Evolutionary conservation across 2,113 vertebrate genomes (phyloP).

Genomic region (Phyllostomus hastatus): DNA sequence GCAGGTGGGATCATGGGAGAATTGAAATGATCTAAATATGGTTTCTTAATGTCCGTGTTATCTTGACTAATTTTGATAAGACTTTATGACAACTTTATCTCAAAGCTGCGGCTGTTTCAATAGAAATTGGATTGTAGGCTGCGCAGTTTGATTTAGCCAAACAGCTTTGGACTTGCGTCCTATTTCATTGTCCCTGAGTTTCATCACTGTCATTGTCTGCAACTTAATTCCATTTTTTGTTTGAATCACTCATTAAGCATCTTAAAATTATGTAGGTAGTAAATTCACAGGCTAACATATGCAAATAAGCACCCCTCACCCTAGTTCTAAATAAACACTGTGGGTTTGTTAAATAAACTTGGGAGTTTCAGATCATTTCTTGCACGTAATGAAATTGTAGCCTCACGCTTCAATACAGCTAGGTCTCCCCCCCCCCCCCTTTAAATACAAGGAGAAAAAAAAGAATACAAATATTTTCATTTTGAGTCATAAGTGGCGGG

Average conservation of each 20-base stretch:
- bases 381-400: constrained; percentile 38
- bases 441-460: constrained; percentile 47
- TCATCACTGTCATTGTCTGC: constrained; percentile 63
- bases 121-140: constrained; percentile 54
- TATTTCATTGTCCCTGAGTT: constrained; percentile 55
- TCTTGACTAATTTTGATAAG: constrained; percentile 45
- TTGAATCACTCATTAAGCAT: constrained; percentile 61
- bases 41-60: constrained; percentile 34
- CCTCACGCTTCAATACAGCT: neutral
- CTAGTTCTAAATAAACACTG: constrained; percentile 37
- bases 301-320: constrained; percentile 42
- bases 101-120: constrained; percentile 34
- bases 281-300: constrained; percentile 46
- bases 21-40: constrained; percentile 40
- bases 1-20: neutral
- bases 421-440: neutral
- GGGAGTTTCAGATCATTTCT: constrained; percentile 52
- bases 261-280: constrained; percentile 56
- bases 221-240: constrained; percentile 61
- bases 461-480: constrained; percentile 52
- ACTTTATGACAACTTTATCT: constrained; percentile 64
- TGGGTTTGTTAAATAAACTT: constrained; percentile 53
- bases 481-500: constrained; percentile 26
- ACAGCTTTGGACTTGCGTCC: constrained; percentile 55
- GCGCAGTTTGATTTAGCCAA: constrained; percentile 58